Percentiles rank a stretch among this genome's conserved stretches.
These are phyloP conservation scores for Caenorhabditis latens DNA, from an alignment of 1,140 invertebrate genomes.

Conservation along the genomic window DNA sequence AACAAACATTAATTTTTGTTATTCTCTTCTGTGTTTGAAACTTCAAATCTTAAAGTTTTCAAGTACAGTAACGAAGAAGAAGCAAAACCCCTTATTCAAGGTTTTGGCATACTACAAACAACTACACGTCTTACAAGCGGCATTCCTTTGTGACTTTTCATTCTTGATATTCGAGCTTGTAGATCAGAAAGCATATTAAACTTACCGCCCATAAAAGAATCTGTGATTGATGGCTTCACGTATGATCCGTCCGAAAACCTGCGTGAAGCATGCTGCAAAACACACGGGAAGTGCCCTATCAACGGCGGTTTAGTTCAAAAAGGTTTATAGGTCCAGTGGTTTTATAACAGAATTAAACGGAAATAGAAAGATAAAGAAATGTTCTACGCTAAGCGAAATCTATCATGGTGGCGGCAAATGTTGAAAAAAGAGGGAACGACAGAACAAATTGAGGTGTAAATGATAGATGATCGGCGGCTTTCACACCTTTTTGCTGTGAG, in stretches of 20 bases:
- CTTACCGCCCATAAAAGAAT: slow-evolving; percentile 49
- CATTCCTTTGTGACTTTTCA: slow-evolving; percentile 34
- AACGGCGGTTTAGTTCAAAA: slow-evolving; percentile 20
- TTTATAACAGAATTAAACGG: neutral
- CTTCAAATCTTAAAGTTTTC: slow-evolving; percentile 31
- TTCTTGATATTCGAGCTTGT: neutral
- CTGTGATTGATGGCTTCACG: slow-evolving; percentile 45
- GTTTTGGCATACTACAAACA: slow-evolving; percentile 11
- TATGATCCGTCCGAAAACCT: slow-evolving; percentile 52
- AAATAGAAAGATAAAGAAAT: slow-evolving; percentile 5
- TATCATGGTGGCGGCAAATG: neutral
- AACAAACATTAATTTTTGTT: neutral
- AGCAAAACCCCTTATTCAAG: slow-evolving; percentile 21
- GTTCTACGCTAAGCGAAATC: neutral
- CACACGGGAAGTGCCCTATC: slow-evolving; percentile 6
- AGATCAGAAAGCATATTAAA: slow-evolving; percentile 50
- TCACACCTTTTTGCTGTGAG: slow-evolving; percentile 48
- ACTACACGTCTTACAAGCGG: slow-evolving; percentile 12
- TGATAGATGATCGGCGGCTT: slow-evolving; percentile 46
- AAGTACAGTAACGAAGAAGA: slow-evolving; percentile 17
- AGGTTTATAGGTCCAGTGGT: slow-evolving; percentile 39
- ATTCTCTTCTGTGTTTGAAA: neutral
- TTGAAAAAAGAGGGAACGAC: neutral
- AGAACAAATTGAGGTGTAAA: slow-evolving; percentile 2
- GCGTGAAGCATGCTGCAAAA: slow-evolving; percentile 21